Conservation (phyloP, 2,888 invertebrate species). For the Aethes cnicana region DNA sequence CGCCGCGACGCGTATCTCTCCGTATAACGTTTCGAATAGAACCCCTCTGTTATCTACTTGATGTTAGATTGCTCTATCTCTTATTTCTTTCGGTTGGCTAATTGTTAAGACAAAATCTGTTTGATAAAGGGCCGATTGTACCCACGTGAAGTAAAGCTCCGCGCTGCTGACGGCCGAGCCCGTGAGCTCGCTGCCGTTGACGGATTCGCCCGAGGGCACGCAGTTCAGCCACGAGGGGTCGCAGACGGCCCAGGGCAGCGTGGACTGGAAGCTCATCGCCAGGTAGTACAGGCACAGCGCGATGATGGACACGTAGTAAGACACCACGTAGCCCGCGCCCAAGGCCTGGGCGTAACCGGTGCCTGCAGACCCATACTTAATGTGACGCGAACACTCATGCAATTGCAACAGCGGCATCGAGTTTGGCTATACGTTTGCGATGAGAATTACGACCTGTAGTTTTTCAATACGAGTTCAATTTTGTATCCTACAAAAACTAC, state of each 20-base stretch:
- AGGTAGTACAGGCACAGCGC: conserved; percentile 89
- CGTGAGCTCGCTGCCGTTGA: conserved; percentile 39
- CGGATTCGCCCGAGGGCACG: conserved; percentile 62
- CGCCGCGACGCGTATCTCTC: too few species aligned
- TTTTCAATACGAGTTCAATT: too few species aligned
- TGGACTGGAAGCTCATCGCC: conserved; percentile 85
- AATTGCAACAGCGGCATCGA: too few species aligned
- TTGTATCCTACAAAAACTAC: too few species aligned
- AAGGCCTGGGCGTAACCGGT: conserved; percentile 87
- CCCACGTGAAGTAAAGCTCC: conserved; percentile 83
- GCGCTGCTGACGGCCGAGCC: conserved; percentile 75
- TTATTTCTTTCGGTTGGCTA: conserved; percentile 9
- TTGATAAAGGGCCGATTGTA: conserved; percentile 27
- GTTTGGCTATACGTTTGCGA: too few species aligned
- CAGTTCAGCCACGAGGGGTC: conserved; percentile 79
- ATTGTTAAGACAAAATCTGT: conserved; percentile 9
- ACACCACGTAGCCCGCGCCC: conserved; percentile 84
- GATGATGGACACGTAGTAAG: conserved; percentile 90
- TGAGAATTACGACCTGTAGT: too few species aligned
- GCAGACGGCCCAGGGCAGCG: conserved; percentile 89
- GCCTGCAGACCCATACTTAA: conserved; percentile 61
- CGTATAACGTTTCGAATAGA: too few species aligned
- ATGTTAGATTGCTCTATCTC: too few species aligned
- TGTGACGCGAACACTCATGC: too few species aligned
- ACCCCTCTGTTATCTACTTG: too few species aligned